These are phyloP conservation scores for Procambarus clarkii DNA, from an alignment of 1,140 invertebrate species.

Conservation along the genomic window DNA sequence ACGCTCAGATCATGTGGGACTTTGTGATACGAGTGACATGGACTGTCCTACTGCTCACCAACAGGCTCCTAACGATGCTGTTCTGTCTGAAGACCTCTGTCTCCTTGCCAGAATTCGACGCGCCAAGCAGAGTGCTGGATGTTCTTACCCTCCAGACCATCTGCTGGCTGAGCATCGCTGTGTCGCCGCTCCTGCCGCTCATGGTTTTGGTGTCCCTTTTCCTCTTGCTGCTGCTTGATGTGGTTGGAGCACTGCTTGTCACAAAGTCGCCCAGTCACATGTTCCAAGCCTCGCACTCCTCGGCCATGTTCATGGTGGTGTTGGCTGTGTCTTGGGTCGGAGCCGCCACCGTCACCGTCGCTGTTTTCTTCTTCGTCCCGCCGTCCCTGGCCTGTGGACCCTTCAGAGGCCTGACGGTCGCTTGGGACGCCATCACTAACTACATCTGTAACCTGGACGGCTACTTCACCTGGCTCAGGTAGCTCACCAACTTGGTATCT, in stretches of 20 bases:
- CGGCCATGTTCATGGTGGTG: conserved; percentile 54
- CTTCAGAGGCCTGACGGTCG: conserved; percentile 26
- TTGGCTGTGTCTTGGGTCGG: conserved; percentile 41
- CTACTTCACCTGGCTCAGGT: conserved; percentile 23
- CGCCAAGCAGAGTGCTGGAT: conserved; percentile 43
- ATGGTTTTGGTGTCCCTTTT: conserved; percentile 28
- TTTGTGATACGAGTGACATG: conserved; percentile 5
- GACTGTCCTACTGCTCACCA: conserved; percentile 12
- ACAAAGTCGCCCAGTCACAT: conserved; percentile 15
- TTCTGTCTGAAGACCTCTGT: background rate
- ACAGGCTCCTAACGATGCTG: conserved; percentile 17
- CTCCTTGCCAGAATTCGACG: conserved; percentile 38
- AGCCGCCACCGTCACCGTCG: conserved; percentile 14
- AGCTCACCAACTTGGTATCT: background rate
- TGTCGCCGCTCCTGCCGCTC: conserved; percentile 43
- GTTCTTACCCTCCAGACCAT: conserved; percentile 43
- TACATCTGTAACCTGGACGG: conserved; percentile 1
- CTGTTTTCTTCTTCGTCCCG: background rate
- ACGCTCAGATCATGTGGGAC: conserved; percentile 53
- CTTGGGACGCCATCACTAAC: conserved; percentile 36
- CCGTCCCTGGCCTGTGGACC: conserved; percentile 53
- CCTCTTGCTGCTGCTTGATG: conserved; percentile 23
- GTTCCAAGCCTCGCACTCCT: conserved; percentile 40
- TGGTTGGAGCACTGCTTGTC: conserved; percentile 13
- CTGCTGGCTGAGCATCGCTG: conserved; percentile 39